Evolutionary conservation across 2,888 invertebrate genomes (phyloP).

Genomic region (Lithophane leautieri): DNA sequence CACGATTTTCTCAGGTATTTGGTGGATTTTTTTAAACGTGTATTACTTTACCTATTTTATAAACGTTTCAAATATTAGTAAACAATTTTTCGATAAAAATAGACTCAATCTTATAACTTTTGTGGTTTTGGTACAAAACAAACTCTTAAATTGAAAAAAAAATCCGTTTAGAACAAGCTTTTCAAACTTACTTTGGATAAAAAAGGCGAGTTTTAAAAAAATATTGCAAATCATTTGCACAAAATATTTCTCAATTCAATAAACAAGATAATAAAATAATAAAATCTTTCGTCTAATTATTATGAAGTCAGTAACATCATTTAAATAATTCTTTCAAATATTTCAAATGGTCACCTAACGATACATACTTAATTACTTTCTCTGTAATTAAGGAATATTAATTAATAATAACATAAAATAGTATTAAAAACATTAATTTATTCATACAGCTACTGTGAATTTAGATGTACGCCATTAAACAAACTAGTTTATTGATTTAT

Average conservation of each 20-base stretch:
- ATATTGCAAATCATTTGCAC: slow-evolving; percentile 3
- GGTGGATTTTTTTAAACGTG: not conserved
- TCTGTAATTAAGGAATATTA: slow-evolving; percentile 34
- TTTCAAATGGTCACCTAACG: slow-evolving; percentile 48
- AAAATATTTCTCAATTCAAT: slow-evolving; percentile 6
- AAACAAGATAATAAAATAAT: slow-evolving; percentile 10
- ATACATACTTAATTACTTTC: slow-evolving; percentile 57
- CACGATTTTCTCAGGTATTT: not conserved
- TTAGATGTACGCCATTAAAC: slow-evolving; percentile 63
- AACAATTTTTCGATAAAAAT: not conserved
- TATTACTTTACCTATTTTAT: not conserved
- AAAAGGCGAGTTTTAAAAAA: slow-evolving; percentile 1
- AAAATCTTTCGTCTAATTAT: slow-evolving; percentile 27
- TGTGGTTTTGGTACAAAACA: not conserved
- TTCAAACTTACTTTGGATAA: not conserved
- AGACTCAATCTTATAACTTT: not conserved
- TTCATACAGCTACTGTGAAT: slow-evolving; percentile 73
- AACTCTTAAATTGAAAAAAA: too few relatives aligned
- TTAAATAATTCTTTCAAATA: slow-evolving; percentile 44
- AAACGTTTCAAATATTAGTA: not conserved
- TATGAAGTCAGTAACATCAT: slow-evolving; percentile 17
- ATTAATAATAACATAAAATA: slow-evolving; percentile 67
- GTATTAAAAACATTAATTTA: slow-evolving; percentile 61
- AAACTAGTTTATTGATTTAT: slow-evolving; percentile 77
- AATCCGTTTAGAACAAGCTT: not conserved